phyloP scores from a whole-genome alignment of 2,113 vertebrate genomes.

The Circaetus gallicus region DNA sequence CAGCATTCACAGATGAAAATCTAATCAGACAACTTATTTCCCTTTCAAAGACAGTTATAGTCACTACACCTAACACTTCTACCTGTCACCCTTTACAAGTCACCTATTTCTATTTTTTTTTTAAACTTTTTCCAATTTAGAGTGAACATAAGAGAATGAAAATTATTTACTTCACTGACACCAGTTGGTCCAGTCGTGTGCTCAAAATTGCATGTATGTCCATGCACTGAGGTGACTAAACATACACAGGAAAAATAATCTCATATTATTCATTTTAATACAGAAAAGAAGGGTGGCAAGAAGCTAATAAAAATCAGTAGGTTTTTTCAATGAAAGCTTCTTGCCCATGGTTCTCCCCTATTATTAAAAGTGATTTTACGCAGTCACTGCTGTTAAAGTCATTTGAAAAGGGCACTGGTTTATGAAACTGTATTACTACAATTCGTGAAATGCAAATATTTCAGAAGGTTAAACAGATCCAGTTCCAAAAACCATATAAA shows the following conservation, averaged over 20 bases:
- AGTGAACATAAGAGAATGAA: background rate
- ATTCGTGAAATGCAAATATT: constrained; percentile 20
- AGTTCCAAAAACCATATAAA: background rate
- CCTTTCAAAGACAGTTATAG: background rate
- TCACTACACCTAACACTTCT: background rate
- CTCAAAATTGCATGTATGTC: background rate
- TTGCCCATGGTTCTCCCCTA: background rate
- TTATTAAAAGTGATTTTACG: background rate
- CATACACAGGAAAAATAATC: background rate
- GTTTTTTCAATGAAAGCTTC: background rate
- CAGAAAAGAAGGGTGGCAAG: background rate
- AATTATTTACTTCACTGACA: background rate
- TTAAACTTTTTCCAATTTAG: background rate
- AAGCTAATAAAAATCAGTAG: background rate
- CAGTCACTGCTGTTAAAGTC: background rate
- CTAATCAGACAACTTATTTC: background rate
- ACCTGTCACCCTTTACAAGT: background rate
- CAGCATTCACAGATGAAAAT: background rate
- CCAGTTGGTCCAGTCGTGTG: background rate
- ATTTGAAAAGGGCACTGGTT: constrained; percentile 44
- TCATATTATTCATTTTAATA: background rate
- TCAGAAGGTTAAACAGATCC: constrained; percentile 18
- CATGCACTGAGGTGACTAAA: background rate
- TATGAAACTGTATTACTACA: constrained; percentile 29
- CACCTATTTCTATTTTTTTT: background rate